Base-by-base conservation (phyloP, 2,113 vertebrate genomes). In the Scytalopus superciliaris region DNA sequence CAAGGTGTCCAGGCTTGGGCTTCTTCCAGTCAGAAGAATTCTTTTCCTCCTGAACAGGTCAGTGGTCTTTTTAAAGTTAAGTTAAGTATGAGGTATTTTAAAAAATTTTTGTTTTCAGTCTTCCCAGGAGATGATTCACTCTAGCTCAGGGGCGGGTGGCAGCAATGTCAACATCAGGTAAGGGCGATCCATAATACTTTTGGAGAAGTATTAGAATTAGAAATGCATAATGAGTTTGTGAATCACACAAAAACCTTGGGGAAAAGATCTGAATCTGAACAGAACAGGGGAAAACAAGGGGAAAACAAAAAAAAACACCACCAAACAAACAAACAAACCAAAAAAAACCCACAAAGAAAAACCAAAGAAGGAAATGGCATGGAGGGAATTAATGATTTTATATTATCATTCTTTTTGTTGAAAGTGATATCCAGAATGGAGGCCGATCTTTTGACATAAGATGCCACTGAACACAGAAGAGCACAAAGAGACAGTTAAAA, bases 141-240 rank as follows among this genome's bases (percentile, higher is more conserved):
- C 64, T 66, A 77, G 52, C n/a, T 23, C 50, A 80, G 55, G 40
- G 50, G 77, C 0, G 0, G 50, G 77, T 0, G 0, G 14, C 40
- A 84, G 37, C 10, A 74, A n/a, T 67, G 64, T 84, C 84, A 80
- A n/a, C 18, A 87, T 50, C 76, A 94, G 73, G 72, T 81, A 84
- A 84, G 22, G 64, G 25, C 31, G 50, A 89, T 87, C n/a, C 59
- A 62, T 67, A 89, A 81, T 44, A 57, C 25, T 50, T 66, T 81
- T 63, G 59, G 67, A 77, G 47, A 86, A 90, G 28, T 73, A 57
- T 49, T 49, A 62, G 57, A 90, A 45, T 82, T 87, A 91, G 42
- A 92, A 90, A 87, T 67, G 56, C 30, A 74, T 77, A 62, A 81
- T 57, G 13, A 80, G 49, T 81, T 81, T 89, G 30, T 55, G 59